Base-by-base conservation (phyloP, 2,888 invertebrate species). In the Tanytarsus gracilentus region DNA sequence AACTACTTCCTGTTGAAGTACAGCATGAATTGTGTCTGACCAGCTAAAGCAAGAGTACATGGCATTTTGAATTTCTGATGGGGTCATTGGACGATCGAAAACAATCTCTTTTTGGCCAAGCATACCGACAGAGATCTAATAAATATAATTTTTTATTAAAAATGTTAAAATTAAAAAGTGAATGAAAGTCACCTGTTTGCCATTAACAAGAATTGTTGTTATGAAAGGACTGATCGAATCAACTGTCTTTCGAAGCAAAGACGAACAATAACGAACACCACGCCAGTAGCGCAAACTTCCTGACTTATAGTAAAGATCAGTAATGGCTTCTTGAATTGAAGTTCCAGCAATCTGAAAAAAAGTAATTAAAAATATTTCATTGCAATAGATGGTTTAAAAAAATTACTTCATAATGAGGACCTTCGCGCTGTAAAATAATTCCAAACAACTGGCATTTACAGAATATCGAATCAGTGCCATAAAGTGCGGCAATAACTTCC, bases 151-250 rank as follows among this genome's bases (percentile, higher is more conserved):
- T n/a, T 63, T 62, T 70, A 64, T 63, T n/a, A 53, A 58, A 64
- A 26, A 40, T 30, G 5, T 26, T 9, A 55, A 62, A 44, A 25
- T 14, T 16, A 58, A 30, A 25, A n/a, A 44, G 5, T n/a, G 23
- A 26, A 14, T 23, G 18, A 55, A 16, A 7, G 49, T 66, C 68
- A 91, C 92, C 82, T 97, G 96, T 75, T 98, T 99, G 63, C 98
- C 98, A 74, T 95, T 90, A 40, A 99, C 99, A 51, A 99, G 80
- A 65, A 99, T 91, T 0, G 94, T 92, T 40, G 99, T 99, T 68
- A 99, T 95, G 70, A 95, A 96, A 4, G 99, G 99, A 74, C 96
- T 96, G 68, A 99, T 91, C 64, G 95, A 95, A 76, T 99, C 98
- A 8, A 98, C 97, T 61, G 93, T 88, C 73, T 98, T 97, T 72